Base-by-base conservation (phyloP, 2,888 invertebrate species). In the Tetragnatha montana region DNA sequence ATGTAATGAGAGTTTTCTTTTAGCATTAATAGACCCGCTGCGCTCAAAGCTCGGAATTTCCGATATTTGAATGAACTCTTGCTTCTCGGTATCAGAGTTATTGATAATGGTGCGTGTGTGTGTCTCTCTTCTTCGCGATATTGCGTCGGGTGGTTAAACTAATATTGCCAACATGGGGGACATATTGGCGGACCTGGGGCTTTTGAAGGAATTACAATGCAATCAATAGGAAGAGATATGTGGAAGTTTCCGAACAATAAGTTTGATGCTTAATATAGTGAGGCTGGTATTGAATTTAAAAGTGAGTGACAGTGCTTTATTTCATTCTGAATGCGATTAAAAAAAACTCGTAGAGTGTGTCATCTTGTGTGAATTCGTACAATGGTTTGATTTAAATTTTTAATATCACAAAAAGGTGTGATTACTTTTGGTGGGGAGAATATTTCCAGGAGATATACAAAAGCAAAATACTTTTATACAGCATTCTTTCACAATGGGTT, bases 31-130 rank as follows among this genome's bases (percentile, higher is more conserved):
- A 60, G 60, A 76, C 8, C 76, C 50, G 50, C 47, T 76, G 49
- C 19, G 14, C 50, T 76, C 50, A 17, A 50, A 76, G 50, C 50
- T 50, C 50, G 76, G 50, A 76, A 60, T 60, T 76, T 50, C 50
- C 76, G 50, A 76, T 76, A 50, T n/a, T 76, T 76, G 14, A 76
- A 49, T 14, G 19, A 50, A 50, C 19, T 35, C 35, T 35, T 47
- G n/a, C 0, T 19, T 12, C 19, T 71, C 22, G 6, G 73, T 47
- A 75, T 60, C 60, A 60, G 17, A 60, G 60, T 60, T 60, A 60
- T 60, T 60, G 60, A 60, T 60, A 60, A 14, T 12, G 60, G 17
- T 17, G 14, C 6, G 60, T 60, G 12, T 60, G 17, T 17, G 14
- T 8, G 60, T 60, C 4, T 60, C 60, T 17, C 60, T 17, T 17